Percentiles rank a stretch among this genome's conserved stretches.
Evolutionary conservation across 1,140 invertebrate species (phyloP).

Genomic region (Eufriesea mexicana): DNA sequence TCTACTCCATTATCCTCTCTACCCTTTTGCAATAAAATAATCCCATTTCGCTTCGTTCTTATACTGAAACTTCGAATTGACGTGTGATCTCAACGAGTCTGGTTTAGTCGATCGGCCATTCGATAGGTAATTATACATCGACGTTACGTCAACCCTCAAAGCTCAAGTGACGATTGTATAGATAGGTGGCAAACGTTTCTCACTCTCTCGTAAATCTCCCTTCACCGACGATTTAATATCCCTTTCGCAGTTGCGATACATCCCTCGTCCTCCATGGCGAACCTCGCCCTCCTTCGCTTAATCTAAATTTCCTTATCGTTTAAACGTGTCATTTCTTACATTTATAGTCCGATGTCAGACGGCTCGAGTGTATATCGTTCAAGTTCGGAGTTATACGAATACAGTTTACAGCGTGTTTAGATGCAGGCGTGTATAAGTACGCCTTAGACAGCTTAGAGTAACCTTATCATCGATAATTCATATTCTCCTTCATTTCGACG

Average conservation of each 20-base stretch:
- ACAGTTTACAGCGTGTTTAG: neutral
- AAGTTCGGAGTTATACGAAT: neutral
- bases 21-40: constrained; percentile 1
- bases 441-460: constrained; percentile 26
- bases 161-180: constrained; percentile 61
- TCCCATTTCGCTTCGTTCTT: neutral
- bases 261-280: neutral
- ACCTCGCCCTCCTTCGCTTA: neutral
- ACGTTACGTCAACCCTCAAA: constrained; percentile 42
- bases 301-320: neutral
- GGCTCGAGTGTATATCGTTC: neutral
- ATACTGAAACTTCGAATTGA: constrained; percentile 11
- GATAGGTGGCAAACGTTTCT: constrained; percentile 29
- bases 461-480: constrained; percentile 1
- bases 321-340: neutral
- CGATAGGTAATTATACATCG: constrained; percentile 20
- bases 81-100: neutral
- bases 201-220: neutral
- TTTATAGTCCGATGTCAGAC: neutral
- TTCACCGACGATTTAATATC: neutral
- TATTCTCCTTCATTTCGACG: neutral
- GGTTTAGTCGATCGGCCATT: neutral
- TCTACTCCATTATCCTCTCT: neutral
- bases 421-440: neutral
- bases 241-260: neutral